Evolutionary conservation across 1,140 invertebrate genomes (phyloP).

Genomic region (Drosophila chauvacae): DNA sequence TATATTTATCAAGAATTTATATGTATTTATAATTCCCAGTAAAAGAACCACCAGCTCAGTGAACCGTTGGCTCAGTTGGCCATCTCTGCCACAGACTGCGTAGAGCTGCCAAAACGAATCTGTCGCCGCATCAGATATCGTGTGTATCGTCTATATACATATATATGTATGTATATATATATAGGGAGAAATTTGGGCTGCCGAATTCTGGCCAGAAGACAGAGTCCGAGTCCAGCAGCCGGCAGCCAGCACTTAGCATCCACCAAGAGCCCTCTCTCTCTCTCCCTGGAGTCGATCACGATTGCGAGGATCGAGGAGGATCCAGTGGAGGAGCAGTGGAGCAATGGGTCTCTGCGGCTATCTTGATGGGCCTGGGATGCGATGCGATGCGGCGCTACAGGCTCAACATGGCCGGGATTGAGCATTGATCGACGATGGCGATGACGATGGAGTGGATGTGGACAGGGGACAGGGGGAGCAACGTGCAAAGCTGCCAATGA

Average conservation of each 20-base stretch:
- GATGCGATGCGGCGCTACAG: slow-evolving; percentile 70
- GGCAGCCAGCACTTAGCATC: slow-evolving; percentile 7
- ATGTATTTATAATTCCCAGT: neutral
- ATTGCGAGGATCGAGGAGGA: slow-evolving; percentile 50
- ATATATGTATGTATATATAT: too few relatives aligned
- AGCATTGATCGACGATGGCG: slow-evolving; percentile 70
- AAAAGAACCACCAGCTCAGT: neutral
- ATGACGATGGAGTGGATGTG: slow-evolving; percentile 27
- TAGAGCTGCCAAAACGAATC: slow-evolving; percentile 73
- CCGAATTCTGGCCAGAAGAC: slow-evolving; percentile 58
- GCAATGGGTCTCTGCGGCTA: slow-evolving; percentile 36
- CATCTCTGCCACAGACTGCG: slow-evolving; percentile 39
- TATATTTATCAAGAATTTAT: neutral
- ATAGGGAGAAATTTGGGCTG: slow-evolving; percentile 47
- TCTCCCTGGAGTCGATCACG: slow-evolving; percentile 59
- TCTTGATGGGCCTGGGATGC: slow-evolving; percentile 66
- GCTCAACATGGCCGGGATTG: slow-evolving; percentile 39
- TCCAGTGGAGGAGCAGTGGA: neutral
- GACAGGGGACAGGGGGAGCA: neutral
- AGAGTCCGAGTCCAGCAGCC: slow-evolving; percentile 7
- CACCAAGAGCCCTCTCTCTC: slow-evolving; percentile 3
- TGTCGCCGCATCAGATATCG: slow-evolving; percentile 68
- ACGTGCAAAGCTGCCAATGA: slow-evolving; percentile 81
- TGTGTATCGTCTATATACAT: slow-evolving; percentile 43
- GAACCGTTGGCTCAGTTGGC: slow-evolving; percentile 1